Evolutionary conservation across 1,140 invertebrate species (phyloP).

Genomic region (Manduca sexta): DNA sequence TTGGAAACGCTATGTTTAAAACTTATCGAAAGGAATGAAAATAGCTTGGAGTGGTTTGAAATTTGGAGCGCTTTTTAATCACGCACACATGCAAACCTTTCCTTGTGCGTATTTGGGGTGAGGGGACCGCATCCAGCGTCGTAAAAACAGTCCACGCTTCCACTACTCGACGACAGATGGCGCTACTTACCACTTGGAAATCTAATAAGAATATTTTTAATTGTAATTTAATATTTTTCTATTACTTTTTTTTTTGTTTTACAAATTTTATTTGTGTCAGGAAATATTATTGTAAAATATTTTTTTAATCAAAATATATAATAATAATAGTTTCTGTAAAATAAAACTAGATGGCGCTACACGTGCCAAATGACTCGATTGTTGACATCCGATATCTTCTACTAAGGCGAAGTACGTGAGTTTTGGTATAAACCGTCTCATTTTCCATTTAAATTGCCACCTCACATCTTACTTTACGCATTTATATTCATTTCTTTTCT

Average conservation of each 20-base stretch:
- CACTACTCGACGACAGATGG: constrained; percentile 47
- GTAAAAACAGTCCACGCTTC: constrained; percentile 38
- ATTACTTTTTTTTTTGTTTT: too few species aligned
- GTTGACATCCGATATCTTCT: constrained; percentile 18
- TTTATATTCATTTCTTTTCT: constrained; percentile 60
- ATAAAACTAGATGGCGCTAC: constrained; percentile 37
- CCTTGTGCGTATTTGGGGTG: background rate
- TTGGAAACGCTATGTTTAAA: background rate
- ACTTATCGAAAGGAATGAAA: background rate
- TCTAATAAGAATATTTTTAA: constrained; percentile 1
- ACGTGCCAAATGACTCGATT: constrained; percentile 5
- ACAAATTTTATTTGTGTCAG: background rate
- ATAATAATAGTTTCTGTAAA: background rate
- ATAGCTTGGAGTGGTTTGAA: constrained; percentile 20
- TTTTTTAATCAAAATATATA: too few species aligned
- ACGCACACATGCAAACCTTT: constrained; percentile 37
- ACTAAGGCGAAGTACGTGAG: constrained; percentile 49
- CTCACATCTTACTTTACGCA: constrained; percentile 61
- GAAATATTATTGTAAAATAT: too few species aligned
- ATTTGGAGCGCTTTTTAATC: constrained; percentile 41
- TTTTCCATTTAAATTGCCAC: constrained; percentile 62
- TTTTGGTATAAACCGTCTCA: constrained; percentile 59
- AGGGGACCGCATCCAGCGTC: constrained; percentile 10
- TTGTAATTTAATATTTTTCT: too few species aligned
- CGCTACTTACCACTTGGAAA: constrained; percentile 5